Percentiles rank a stretch among this genome's conserved stretches.
These are phyloP conservation scores for Mercenaria mercenaria DNA, from an alignment of 1,140 invertebrate genomes.

Conservation along the genomic window DNA sequence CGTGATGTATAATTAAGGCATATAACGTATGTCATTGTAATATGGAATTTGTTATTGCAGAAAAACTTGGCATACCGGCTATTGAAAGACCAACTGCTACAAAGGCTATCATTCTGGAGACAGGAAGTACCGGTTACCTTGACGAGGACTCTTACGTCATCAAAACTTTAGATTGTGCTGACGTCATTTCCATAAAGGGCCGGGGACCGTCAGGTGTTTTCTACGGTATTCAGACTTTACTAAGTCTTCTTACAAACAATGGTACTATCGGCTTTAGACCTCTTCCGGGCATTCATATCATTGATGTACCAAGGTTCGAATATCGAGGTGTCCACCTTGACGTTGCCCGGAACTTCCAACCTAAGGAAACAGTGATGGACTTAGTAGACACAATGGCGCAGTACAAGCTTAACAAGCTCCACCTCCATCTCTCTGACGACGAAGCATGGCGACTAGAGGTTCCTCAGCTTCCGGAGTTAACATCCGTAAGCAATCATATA, in stretches of 20 bases:
- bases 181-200: conserved; percentile 65
- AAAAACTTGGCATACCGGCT: neutral
- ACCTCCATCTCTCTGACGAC: conserved; percentile 84
- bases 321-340: conserved; percentile 84
- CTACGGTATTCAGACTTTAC: conserved; percentile 75
- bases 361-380: conserved; percentile 77
- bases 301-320: conserved; percentile 75
- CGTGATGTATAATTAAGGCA: too few species aligned
- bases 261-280: conserved; percentile 47
- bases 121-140: neutral
- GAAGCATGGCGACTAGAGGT: conserved; percentile 84
- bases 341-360: conserved; percentile 82
- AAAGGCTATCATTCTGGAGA: conserved; percentile 32
- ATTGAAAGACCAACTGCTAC: conserved; percentile 38
- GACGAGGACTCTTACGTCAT: conserved; percentile 72
- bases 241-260: conserved; percentile 56
- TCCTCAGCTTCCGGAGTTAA: conserved; percentile 79
- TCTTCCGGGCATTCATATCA: conserved; percentile 66
- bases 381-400: conserved; percentile 81
- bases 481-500: conserved; percentile 71
- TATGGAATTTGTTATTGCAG: conserved; percentile 24
- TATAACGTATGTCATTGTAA: too few species aligned
- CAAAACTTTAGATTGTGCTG: conserved; percentile 28
- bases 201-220: conserved; percentile 68
- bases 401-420: conserved; percentile 83